phyloP scores from a whole-genome alignment of 2,113 vertebrate species.

The Phainopepla nitens region DNA sequence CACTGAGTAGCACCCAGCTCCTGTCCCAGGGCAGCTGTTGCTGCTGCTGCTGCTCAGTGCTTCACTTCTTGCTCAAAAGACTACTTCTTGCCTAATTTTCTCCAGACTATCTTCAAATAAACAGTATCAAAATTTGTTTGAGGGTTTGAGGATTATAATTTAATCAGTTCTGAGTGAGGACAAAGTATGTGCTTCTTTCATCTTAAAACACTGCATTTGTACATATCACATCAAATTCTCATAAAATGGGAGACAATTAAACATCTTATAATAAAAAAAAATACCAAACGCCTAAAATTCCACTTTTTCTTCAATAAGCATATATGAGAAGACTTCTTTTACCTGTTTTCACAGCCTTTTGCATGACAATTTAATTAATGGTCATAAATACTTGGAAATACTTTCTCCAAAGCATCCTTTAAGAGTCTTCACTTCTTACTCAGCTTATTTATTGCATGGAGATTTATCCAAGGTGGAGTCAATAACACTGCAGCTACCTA shows the following conservation, averaged over 20 bases:
- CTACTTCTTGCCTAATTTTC: neutral
- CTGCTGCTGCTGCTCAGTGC: neutral
- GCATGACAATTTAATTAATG: neutral
- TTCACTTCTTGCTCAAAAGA: neutral
- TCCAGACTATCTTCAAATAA: neutral
- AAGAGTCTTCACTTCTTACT: neutral
- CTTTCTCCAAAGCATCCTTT: neutral
- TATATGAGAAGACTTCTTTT: neutral
- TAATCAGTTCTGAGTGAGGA: neutral
- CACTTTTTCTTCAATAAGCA: neutral
- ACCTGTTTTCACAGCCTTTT: neutral
- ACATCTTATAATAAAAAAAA: neutral
- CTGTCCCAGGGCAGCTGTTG: neutral
- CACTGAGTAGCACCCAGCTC: neutral
- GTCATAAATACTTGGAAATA: neutral
- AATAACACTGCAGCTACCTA: conserved; percentile 12
- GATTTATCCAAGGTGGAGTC: conserved; percentile 16
- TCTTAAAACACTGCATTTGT: neutral
- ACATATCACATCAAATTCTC: neutral
- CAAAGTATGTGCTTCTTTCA: neutral
- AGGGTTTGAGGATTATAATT: neutral
- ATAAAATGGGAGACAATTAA: neutral
- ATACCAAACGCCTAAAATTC: neutral
- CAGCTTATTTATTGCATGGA: neutral
- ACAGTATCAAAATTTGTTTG: neutral